A percentile compares a stretch with the other conserved stretches of the same genome.
Evolutionary conservation across 2,797 vertebrate genomes (phyloP).

Genomic region (Xyrichtys novacula): DNA sequence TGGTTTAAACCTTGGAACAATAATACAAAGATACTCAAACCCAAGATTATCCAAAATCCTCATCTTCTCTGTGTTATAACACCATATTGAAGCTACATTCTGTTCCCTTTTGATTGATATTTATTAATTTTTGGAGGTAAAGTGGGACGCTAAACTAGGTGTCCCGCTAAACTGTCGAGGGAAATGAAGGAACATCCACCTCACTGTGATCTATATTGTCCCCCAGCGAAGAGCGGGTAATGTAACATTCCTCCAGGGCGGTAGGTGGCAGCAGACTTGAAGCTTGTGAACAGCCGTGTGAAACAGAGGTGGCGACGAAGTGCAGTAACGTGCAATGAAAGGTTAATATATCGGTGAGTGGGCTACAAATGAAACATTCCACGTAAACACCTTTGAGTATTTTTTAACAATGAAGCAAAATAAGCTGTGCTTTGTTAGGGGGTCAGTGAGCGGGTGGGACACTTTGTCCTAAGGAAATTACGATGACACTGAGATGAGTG

Average conservation of each 20-base stretch:
- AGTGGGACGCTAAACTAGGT: too few relatives aligned
- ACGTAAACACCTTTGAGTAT: background rate
- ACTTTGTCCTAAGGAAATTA: background rate
- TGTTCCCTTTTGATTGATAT: too few relatives aligned
- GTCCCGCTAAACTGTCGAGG: too few relatives aligned
- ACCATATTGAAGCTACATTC: too few relatives aligned
- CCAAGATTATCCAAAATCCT: too few relatives aligned
- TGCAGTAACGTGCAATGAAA: constrained; percentile 29
- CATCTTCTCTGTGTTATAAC: too few relatives aligned
- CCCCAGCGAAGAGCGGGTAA: background rate
- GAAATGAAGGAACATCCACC: too few relatives aligned
- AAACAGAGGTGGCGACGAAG: background rate
- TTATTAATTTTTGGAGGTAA: too few relatives aligned
- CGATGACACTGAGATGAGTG: background rate
- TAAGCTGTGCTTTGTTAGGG: rapidly evolving
- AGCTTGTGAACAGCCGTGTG: background rate
- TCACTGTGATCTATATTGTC: too few relatives aligned
- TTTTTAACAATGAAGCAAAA: rapidly evolving
- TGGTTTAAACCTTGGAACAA: too few relatives aligned
- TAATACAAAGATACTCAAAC: too few relatives aligned
- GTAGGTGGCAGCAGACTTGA: constrained; percentile 61
- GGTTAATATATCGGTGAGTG: constrained; percentile 69
- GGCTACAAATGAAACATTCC: background rate
- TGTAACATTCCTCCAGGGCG: constrained; percentile 39
- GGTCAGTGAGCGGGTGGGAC: background rate